Conservation (phyloP, 2,888 invertebrate genomes). For the Caenorhabditis sp. region DNA sequence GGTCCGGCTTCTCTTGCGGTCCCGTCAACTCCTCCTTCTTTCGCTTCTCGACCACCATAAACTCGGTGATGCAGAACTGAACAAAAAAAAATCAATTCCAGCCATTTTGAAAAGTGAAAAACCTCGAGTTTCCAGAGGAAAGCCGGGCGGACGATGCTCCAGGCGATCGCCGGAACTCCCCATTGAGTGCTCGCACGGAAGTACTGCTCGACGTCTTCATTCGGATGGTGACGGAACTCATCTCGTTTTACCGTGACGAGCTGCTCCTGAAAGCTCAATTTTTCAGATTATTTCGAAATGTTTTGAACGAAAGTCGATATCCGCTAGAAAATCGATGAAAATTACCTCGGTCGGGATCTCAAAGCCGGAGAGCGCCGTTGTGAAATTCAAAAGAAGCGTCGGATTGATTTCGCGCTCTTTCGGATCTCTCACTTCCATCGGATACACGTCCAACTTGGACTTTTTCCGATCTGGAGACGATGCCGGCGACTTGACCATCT, state of each 20-base stretch:
- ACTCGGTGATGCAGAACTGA: constrained; percentile 51
- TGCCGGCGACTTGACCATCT: constrained; percentile 50
- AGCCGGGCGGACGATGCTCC: constrained; percentile 52
- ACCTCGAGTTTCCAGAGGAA: constrained; percentile 58
- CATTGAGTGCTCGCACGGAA: constrained; percentile 49
- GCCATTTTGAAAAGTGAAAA: neutral
- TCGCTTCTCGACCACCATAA: constrained; percentile 38
- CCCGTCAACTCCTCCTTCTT: constrained; percentile 10
- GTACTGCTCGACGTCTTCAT: constrained; percentile 50
- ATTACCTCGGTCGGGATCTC: constrained; percentile 42
- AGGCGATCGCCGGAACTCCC: constrained; percentile 56
- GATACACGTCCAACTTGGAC: constrained; percentile 33
- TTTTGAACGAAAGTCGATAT: neutral
- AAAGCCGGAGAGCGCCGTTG: constrained; percentile 31
- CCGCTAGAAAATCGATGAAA: neutral
- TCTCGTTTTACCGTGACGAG: constrained; percentile 7
- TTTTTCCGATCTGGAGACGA: constrained; percentile 49
- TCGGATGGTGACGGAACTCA: constrained; percentile 44
- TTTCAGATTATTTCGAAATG: neutral
- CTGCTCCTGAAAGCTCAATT: constrained; percentile 45
- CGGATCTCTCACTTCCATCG: constrained; percentile 28
- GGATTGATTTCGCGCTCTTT: constrained; percentile 35
- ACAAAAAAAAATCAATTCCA: constrained; percentile 1
- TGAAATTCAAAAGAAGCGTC: constrained; percentile 18
- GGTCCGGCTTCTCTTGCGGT: constrained; percentile 3